Evolutionary conservation across 2,797 vertebrate genomes (phyloP), one percentile per base, ranked within the genome.

Genomic region (Cryptoblepharus egeriae): DNA sequence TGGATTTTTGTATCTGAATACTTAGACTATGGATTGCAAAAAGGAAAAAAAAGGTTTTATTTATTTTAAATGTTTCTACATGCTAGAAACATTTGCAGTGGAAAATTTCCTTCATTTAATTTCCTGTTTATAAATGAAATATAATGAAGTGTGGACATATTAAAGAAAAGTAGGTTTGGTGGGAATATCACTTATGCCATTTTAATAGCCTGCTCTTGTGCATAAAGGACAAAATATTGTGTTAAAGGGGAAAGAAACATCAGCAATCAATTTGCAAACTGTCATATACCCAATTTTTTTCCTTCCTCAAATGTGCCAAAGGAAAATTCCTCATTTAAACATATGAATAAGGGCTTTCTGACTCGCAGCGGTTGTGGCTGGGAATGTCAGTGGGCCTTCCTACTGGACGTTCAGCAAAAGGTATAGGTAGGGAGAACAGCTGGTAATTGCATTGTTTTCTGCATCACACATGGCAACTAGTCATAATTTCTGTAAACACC

Each of bases 91-190:
- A 58, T 88, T 79, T 87, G 63, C 82, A 16, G 2, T 81, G 75
- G n/a, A 75, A 84, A 86, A 24, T 42, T 85, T 86, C 57, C 32
- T 81, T 87, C 28, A 24, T 88, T 92, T 91, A 74, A 88, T 89
- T 94, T 91, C 89, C 90, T 92, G 92, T 87, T 84, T 86, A 68
- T 75, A 64, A 85, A 89, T 88, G 49, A 88, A 92, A 92, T 80
- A 83, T 90, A 86, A 91, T 93, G 91, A 90, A 70, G 85, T 80
- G 88, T 70, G 86, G 92, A 75, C 81, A 49, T 69, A 79, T 76
- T 64, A 3, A 49, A 68, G 78, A 63, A 1, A 42, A 70, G 63
- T 84, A 88, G 78, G 83, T 76, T 88, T 80, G 28, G 37, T 5
- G 74, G 77, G 79, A 87, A 6, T 3, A 5, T 18, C 22, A 0